phyloP scores from a whole-genome alignment of 2,888 invertebrate genomes.

The Drosophila buzzatii region DNA sequence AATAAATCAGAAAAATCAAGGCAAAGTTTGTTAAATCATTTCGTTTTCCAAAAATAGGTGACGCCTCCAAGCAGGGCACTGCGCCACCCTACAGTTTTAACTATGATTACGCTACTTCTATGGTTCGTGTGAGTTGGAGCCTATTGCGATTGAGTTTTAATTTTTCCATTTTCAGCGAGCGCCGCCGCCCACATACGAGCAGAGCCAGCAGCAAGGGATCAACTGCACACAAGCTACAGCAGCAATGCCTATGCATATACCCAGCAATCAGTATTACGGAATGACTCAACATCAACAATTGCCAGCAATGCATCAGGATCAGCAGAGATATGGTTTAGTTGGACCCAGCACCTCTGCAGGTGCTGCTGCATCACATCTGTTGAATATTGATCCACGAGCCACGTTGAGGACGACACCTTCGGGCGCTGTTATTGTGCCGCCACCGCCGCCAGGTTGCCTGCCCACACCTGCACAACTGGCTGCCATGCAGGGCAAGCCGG shows the following conservation, averaged over 20 bases:
- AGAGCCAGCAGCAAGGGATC: slow-evolving; percentile 70
- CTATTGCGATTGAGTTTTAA: not conserved
- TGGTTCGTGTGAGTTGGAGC: slow-evolving; percentile 45
- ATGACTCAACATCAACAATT: slow-evolving; percentile 73
- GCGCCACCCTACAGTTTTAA: slow-evolving; percentile 57
- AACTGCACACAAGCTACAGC: slow-evolving; percentile 29
- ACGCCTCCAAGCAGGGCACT: slow-evolving; percentile 14
- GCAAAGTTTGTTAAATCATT: not conserved
- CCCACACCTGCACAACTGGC: slow-evolving; percentile 84
- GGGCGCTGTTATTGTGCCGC: slow-evolving; percentile 82
- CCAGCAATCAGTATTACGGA: slow-evolving; percentile 73
- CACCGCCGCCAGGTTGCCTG: slow-evolving; percentile 84
- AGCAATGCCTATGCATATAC: slow-evolving; percentile 38
- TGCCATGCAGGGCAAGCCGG: slow-evolving; percentile 83
- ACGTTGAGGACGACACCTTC: slow-evolving; percentile 65
- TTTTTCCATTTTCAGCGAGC: slow-evolving; percentile 66
- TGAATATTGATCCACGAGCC: slow-evolving; percentile 74
- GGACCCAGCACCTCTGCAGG: slow-evolving; percentile 70
- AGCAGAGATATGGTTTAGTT: slow-evolving; percentile 46
- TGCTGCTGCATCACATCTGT: slow-evolving; percentile 51
- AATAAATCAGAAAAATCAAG: not conserved
- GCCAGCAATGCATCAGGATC: slow-evolving; percentile 42
- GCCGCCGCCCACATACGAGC: slow-evolving; percentile 84
- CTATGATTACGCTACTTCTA: slow-evolving; percentile 49
- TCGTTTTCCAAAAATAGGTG: slow-evolving; percentile 19